Conservation (phyloP, 2,113 vertebrate species). For the Poicephalus gulielmi region DNA sequence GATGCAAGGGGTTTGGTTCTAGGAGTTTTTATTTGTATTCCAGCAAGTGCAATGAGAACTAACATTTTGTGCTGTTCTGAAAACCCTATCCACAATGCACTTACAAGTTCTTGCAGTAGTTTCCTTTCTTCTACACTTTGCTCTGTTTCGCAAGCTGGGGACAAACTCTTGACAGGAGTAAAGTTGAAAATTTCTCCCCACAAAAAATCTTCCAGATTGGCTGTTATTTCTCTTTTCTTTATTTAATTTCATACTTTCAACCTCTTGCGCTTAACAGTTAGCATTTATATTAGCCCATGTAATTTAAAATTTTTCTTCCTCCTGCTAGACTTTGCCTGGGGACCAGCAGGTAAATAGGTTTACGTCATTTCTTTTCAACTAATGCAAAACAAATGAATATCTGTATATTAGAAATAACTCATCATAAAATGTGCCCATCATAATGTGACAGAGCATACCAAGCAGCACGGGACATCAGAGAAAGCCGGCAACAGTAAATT, state of each 20-base stretch:
- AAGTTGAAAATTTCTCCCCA: background rate
- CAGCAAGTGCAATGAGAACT: background rate
- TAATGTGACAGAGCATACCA: background rate
- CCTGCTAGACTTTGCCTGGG: background rate
- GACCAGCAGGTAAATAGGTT: background rate
- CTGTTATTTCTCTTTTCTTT: background rate
- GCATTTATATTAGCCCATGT: background rate
- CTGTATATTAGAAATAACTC: background rate
- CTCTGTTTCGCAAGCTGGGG: background rate
- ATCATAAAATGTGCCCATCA: background rate
- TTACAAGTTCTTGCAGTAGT: background rate
- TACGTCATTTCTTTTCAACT: background rate
- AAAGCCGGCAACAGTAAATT: background rate
- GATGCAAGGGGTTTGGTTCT: background rate
- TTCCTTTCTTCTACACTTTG: background rate
- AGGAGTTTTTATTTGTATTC: background rate
- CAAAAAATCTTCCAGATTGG: background rate
- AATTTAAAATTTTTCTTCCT: background rate
- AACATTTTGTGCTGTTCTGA: background rate
- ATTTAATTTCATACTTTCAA: background rate
- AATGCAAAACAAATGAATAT: background rate
- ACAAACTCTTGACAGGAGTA: background rate
- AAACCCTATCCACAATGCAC: background rate
- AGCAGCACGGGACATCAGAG: background rate
- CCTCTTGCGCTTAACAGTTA: background rate